These are phyloP conservation scores for Pachliopta kotzebuea DNA, from an alignment of 2,888 invertebrate genomes.

Conservation along the genomic window DNA sequence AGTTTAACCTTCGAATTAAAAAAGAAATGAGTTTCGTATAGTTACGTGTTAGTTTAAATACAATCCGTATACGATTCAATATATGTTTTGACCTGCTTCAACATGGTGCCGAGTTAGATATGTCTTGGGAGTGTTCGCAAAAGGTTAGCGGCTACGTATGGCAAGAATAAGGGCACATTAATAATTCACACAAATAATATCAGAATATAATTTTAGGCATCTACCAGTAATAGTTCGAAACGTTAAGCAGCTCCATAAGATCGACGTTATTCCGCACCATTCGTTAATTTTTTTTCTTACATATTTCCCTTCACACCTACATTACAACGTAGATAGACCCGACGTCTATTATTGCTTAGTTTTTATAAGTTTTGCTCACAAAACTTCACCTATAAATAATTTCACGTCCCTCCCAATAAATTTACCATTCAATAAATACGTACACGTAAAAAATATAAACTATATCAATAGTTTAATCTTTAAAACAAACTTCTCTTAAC, in stretches of 20 bases:
- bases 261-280: conserved; percentile 76
- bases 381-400: conserved; percentile 80
- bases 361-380: conserved; percentile 77
- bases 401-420: conserved; percentile 79
- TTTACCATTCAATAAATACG: conserved; percentile 81
- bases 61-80: conserved; percentile 41
- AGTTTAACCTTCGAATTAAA: conserved; percentile 17
- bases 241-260: conserved; percentile 67
- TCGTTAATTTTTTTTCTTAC: conserved; percentile 51
- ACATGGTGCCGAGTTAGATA: conserved; percentile 57
- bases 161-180: conserved; percentile 69
- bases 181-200: conserved; percentile 65
- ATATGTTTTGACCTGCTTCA: conserved; percentile 35
- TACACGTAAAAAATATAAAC: conserved; percentile 81
- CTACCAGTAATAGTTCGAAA: conserved; percentile 58
- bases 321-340: conserved; percentile 77
- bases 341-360: conserved; percentile 78
- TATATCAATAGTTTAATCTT: conserved; percentile 81
- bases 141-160: conserved; percentile 45
- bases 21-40: conserved; percentile 21
- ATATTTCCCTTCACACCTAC: conserved; percentile 61
- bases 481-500: conserved; percentile 77
- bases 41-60: conserved; percentile 40
- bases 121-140: conserved; percentile 53
- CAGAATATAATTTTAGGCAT: conserved; percentile 69